Conservation (phyloP, 2,797 vertebrate genomes). For the Bucorvus abyssinicus region DNA sequence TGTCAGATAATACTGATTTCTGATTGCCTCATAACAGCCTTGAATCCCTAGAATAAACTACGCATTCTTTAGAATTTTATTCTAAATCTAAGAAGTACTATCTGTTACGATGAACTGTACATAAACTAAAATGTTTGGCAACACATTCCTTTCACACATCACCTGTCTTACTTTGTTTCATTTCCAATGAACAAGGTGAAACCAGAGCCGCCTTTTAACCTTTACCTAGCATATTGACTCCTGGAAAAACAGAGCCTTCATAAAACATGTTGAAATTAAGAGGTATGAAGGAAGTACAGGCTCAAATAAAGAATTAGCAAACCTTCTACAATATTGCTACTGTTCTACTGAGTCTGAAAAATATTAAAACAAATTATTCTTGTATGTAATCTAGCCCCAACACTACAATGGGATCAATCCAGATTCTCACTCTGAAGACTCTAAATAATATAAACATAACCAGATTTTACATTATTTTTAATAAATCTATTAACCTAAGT, state of each 20-base stretch:
- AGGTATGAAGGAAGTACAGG: constrained; percentile 29
- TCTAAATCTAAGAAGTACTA: not conserved
- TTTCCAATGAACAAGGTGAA: constrained; percentile 38
- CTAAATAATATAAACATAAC: not conserved
- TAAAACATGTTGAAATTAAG: constrained; percentile 39
- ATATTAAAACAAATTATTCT: constrained; percentile 52
- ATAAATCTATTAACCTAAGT: not conserved
- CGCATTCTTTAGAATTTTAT: not conserved
- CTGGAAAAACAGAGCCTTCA: constrained; percentile 34
- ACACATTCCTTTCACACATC: constrained; percentile 18
- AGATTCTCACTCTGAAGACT: accelerated
- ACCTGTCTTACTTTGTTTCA: not conserved
- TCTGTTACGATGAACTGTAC: not conserved
- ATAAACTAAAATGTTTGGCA: not conserved
- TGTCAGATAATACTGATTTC: not conserved
- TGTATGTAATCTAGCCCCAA: not conserved
- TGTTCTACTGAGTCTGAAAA: constrained; percentile 52
- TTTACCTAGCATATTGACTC: constrained; percentile 1
- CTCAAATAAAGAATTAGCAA: constrained; percentile 55
- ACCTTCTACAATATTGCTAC: constrained; percentile 10
- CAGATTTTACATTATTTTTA: not conserved
- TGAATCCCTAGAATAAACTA: not conserved
- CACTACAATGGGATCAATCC: not conserved
- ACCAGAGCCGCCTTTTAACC: constrained; percentile 38
- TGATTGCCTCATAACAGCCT: not conserved